Conservation (phyloP, 2,113 vertebrate species). For the Miniopterus natalensis region DNA sequence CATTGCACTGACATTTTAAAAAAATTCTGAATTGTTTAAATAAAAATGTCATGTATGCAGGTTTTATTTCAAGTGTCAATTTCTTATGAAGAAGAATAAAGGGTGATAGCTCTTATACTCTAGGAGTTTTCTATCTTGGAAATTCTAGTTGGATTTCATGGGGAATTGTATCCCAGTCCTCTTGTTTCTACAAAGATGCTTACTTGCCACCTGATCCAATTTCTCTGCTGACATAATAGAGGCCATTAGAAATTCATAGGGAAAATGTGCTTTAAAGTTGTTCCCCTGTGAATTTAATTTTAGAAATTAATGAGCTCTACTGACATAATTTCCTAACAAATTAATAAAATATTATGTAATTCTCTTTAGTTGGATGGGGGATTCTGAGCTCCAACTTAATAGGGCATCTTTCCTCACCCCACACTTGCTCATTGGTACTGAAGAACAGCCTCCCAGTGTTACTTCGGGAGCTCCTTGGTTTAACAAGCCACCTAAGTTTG, state of each 20-base stretch:
- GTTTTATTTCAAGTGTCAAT: neutral
- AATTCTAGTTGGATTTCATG: neutral
- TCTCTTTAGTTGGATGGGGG: neutral
- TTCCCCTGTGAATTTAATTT: conserved; percentile 51
- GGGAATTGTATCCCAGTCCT: neutral
- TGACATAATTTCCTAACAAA: conserved; percentile 48
- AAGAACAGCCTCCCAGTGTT: neutral
- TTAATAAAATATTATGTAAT: conserved; percentile 52
- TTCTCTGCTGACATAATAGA: conserved; percentile 51
- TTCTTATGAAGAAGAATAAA: neutral
- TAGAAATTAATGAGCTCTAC: conserved; percentile 64
- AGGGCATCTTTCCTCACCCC: neutral
- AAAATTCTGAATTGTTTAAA: neutral
- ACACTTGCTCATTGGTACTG: neutral
- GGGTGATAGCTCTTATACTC: neutral
- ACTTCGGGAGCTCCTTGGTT: neutral
- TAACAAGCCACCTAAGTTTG: neutral
- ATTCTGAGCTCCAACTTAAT: neutral
- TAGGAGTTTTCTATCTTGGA: neutral
- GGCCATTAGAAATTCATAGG: conserved; percentile 29
- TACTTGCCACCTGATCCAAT: neutral
- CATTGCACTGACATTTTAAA: neutral
- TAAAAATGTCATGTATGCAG: neutral
- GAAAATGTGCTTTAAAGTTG: neutral
- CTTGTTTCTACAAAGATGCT: neutral